Conservation (phyloP, 2,113 vertebrate genomes). For the Engystomops pustulosus region DNA sequence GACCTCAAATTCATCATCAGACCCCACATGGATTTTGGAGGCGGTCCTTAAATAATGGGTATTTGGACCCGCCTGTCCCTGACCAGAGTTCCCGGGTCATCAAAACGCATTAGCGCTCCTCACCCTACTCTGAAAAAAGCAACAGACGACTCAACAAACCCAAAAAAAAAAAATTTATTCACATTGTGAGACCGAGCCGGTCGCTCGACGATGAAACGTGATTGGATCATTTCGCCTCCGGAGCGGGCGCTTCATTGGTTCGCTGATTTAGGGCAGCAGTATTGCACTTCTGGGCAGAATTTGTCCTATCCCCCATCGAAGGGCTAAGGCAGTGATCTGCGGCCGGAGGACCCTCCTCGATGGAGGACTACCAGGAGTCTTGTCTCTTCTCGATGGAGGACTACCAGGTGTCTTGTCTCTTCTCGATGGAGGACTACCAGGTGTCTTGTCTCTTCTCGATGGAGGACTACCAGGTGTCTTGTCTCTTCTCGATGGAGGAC, state of each 20-base stretch:
- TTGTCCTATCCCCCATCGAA: background rate
- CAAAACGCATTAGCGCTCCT: too few species aligned
- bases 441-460: background rate
- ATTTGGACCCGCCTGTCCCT: too few species aligned
- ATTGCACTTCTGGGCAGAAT: background rate
- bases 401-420: background rate
- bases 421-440: background rate
- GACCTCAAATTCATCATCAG: too few species aligned
- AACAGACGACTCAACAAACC: background rate
- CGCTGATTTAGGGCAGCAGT: background rate
- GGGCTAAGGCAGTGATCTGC: background rate
- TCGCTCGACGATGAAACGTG: background rate
- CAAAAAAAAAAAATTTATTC: constrained; percentile 25
- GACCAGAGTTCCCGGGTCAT: too few species aligned
- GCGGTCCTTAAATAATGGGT: too few species aligned
- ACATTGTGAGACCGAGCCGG: background rate
- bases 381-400: background rate
- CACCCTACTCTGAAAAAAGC: background rate
- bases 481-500: too few species aligned
- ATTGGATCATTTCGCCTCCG: background rate
- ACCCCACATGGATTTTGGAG: too few species aligned
- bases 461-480: background rate
- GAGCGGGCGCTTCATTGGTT: background rate
- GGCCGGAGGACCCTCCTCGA: background rate
- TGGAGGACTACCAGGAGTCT: background rate